These are phyloP conservation scores for Vimba vimba DNA, from an alignment of 2,113 vertebrate genomes.

Conservation along the genomic window DNA sequence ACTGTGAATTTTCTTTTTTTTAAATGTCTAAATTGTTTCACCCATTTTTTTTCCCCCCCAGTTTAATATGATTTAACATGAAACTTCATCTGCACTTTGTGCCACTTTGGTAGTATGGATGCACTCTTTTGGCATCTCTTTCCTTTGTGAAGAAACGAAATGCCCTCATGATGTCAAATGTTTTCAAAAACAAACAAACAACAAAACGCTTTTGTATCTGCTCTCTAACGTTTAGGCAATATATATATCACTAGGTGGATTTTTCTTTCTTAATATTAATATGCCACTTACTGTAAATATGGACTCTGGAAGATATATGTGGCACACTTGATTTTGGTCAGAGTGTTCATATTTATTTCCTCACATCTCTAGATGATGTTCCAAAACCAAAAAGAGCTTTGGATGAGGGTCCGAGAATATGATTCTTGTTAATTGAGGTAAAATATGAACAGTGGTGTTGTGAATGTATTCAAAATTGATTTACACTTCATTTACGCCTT, in stretches of 20 bases:
- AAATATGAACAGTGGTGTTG: conserved; percentile 66
- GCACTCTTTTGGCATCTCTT: conserved; percentile 2
- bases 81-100: conserved; percentile 26
- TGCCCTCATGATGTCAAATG: not conserved
- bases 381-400: conserved; percentile 51
- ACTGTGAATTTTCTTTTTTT: conserved; percentile 76
- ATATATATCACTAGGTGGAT: not conserved
- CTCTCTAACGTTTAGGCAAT: not conserved
- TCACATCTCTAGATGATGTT: too few relatives aligned
- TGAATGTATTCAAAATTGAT: conserved; percentile 74
- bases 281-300: conserved; percentile 68
- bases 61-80: not conserved
- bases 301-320: conserved; percentile 38
- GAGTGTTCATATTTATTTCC: conserved; percentile 53
- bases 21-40: not conserved
- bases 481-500: conserved; percentile 70
- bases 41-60: not conserved
- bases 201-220: not conserved
- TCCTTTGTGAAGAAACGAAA: conserved; percentile 1
- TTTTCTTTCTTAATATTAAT: conserved; percentile 43
- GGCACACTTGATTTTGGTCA: conserved; percentile 53
- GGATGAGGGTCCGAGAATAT: conserved; percentile 49
- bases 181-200: not conserved
- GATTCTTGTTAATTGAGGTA: conserved; percentile 51
- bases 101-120: conserved; percentile 54